These are phyloP conservation scores for Ericerus pela DNA, from an alignment of 1,140 invertebrate species.

Conservation along the genomic window DNA sequence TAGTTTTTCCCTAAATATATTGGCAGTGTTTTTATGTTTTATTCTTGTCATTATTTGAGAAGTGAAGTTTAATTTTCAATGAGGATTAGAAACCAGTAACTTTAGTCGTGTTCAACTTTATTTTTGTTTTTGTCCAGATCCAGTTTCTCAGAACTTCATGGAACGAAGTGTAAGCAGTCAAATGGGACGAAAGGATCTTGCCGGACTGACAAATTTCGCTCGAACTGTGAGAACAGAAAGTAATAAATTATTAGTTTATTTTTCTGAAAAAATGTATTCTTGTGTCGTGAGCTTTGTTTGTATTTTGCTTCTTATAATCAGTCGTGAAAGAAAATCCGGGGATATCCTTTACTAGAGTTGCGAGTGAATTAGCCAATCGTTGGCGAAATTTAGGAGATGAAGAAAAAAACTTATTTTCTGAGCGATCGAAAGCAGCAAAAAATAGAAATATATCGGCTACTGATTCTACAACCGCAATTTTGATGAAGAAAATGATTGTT, in stretches of 20 bases:
- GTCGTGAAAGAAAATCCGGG: constrained; percentile 30
- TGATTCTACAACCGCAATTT: constrained; percentile 5
- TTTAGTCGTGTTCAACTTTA: too few species aligned
- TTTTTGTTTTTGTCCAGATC: too few species aligned
- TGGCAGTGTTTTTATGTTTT: too few species aligned
- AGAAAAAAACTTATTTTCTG: constrained; percentile 33
- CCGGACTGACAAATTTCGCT: constrained; percentile 30
- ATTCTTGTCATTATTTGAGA: too few species aligned
- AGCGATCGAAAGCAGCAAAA: constrained; percentile 25
- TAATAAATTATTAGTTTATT: constrained; percentile 23
- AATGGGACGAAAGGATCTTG: constrained; percentile 26
- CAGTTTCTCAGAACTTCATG: too few species aligned
- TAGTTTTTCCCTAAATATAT: too few species aligned
- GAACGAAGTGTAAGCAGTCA: constrained; percentile 25
- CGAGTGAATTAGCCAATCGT: constrained; percentile 27
- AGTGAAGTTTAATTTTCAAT: too few species aligned
- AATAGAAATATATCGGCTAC: neutral
- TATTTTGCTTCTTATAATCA: constrained; percentile 20
- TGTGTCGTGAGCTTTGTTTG: constrained; percentile 19
- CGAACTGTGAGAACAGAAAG: constrained; percentile 27
- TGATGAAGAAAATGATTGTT: constrained; percentile 3
- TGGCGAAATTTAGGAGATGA: constrained; percentile 33
- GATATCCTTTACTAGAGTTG: constrained; percentile 31
- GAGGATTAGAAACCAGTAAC: too few species aligned
- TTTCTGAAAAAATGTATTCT: constrained; percentile 6